Base-by-base conservation (phyloP, 2,888 invertebrate species). In the Drosophila peninsularis region DNA sequence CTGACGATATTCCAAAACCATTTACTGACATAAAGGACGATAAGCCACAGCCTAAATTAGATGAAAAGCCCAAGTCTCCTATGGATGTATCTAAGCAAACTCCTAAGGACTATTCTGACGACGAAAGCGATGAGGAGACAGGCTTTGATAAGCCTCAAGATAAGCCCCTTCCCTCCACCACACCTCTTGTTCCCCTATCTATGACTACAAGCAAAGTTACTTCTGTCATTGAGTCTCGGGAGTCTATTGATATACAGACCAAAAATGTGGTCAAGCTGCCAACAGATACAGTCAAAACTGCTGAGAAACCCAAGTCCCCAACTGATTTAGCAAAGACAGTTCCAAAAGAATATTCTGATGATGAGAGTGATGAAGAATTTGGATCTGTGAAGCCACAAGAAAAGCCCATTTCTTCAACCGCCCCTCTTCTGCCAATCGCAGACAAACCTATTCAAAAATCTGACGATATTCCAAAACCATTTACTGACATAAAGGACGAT, bases 11-110 rank as follows among this genome's bases (percentile, higher is more conserved):
- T 27, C 49, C 36, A 3, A 56, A 64, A 13, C 39, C 52, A 7
- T 1, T 37, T 3, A 5, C 14, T 34, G 67, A 57, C 47, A n/a
- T 19, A 3, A 32, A 14, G 7, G 41, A 54, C 41, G 42, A 44
- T 24, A 44, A 44, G 24, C 42, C 24, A 44, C 19, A 44, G 6
- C 0, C 14, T 14, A 21, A 21, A 6, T 24, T 55, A 34, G 63
- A 58, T 21, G 57, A 49, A 21, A 68, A 68, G 39, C 57, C 62
- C 19, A 68, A 58, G 30, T 53, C 55, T n/a, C 58, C 64, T 9
- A 13, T 47, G 27, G 61, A 69, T 34, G 5, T 32, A 37, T n/a
- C 37, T n/a, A 52, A 57, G 13, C 11, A n/a, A n/a, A n/a, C n/a
- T n/a, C n/a, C 30, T 0, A 44, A 27, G 27, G 42, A 32, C 7